Base-by-base conservation (phyloP, 2,888 invertebrate genomes). In the Machimus rusticus region DNA sequence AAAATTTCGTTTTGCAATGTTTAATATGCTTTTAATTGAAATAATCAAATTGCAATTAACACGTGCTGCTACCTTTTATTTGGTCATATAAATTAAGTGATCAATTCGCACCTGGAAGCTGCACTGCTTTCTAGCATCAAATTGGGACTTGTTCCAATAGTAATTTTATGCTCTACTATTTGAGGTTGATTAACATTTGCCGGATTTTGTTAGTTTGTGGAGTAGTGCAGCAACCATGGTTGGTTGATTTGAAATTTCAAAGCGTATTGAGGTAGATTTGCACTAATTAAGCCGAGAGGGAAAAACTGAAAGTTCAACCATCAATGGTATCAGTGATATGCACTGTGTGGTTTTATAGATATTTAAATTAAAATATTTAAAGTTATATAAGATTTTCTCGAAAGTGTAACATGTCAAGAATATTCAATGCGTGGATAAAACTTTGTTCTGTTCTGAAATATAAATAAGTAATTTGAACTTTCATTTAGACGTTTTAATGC, bases 1-100 rank as follows among this genome's bases (percentile, higher is more conserved):
- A 81, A 81, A 81, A 81, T 81, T 81, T 23, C 34, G 55, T 55
- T 81, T 81, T 81, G 51, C 51, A 81, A 81, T 51, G 81, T 81
- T 81, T 81, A 81, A 81, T 81, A 34, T 28, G n/a, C 81, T 55
- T 81, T 81, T 81, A 81, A 81, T 81, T 81, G 81, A 81, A 81
- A 51, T 81, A 81, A 55, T 81, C 81, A 81, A 81, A 55, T 81
- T 81, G 81, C 34, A 81, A 81, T 81, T 81, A 81, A 81, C 81
- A 81, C 81, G 81, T 55, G 31, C 81, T 51, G 51, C 51, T 34
- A n/a, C 39, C 55, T 81, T 34, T 81, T 55, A 81, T 81, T 81
- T 81, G 81, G 31, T 55, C 16, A n/a, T 81, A 51, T 55, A 55
- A 81, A 81, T 28, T 81, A 28, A 51, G 43, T 81, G 55, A 81